A percentile compares a stretch with the other conserved stretches of the same genome.
Evolutionary conservation across 2,113 vertebrate species (phyloP).

Genomic region (Turnix velox): DNA sequence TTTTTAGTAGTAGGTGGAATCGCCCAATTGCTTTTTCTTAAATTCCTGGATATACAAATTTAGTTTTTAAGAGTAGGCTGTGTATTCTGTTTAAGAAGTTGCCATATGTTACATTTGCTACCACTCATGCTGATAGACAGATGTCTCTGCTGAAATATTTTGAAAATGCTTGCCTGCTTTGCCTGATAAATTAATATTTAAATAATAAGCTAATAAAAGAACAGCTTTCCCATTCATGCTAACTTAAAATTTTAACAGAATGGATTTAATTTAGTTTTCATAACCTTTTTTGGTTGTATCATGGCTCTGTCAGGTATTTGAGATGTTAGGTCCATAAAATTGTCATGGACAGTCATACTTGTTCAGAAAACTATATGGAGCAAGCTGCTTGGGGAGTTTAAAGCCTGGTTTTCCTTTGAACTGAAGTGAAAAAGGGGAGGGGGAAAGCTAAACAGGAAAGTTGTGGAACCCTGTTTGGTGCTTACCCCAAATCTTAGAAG

Average conservation of each 20-base stretch:
- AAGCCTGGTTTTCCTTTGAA: not conserved
- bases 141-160: not conserved
- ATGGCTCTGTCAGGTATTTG: not conserved
- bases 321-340: not conserved
- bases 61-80: not conserved
- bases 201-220: not conserved
- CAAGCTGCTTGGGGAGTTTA: not conserved
- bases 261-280: not conserved
- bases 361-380: not conserved
- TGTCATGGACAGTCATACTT: not conserved
- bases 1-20: not conserved
- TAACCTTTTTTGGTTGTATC: not conserved
- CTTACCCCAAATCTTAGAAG: not conserved
- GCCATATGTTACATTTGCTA: accelerated
- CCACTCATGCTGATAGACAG: not conserved
- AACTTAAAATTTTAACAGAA: not conserved
- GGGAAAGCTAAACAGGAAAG: not conserved
- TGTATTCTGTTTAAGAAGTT: not conserved
- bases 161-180: not conserved
- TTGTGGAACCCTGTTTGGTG: not conserved
- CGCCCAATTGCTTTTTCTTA: accelerated
- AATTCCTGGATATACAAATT: not conserved
- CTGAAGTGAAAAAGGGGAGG: not conserved
- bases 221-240: not conserved
- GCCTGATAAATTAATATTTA: not conserved